phyloP scores from a whole-genome alignment of 2,888 invertebrate species.

The Leptinotarsa peninsularis region DNA sequence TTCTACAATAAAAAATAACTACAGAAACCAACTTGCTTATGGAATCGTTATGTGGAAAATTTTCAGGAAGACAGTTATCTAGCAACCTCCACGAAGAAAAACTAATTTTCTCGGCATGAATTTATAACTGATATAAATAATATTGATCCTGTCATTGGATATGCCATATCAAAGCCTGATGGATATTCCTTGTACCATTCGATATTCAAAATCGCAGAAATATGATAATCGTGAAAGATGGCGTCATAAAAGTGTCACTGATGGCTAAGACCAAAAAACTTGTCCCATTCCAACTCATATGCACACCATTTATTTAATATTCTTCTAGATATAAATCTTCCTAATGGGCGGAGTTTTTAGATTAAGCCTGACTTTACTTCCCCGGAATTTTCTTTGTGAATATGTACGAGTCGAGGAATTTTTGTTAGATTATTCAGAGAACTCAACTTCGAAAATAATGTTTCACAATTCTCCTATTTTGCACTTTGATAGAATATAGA shows the following conservation, averaged over 20 bases:
- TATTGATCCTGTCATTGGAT: not conserved
- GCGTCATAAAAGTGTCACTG: slow-evolving; percentile 55
- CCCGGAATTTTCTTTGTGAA: slow-evolving; percentile 1
- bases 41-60: too few relatives aligned
- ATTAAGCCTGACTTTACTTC: slow-evolving; percentile 39
- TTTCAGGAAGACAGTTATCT: too few relatives aligned
- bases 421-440: not conserved
- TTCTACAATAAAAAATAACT: too few relatives aligned
- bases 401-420: not conserved
- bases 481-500: not conserved
- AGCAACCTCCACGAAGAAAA: not conserved
- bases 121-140: slow-evolving; percentile 3
- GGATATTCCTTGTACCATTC: slow-evolving; percentile 40
- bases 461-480: not conserved
- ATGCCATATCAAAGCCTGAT: slow-evolving; percentile 25
- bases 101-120: not conserved
- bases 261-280: slow-evolving; percentile 49
- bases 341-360: slow-evolving; percentile 44
- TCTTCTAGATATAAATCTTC: slow-evolving; percentile 47
- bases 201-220: slow-evolving; percentile 55
- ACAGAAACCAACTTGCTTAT: too few relatives aligned
- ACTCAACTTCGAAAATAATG: not conserved
- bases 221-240: slow-evolving; percentile 58
- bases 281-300: slow-evolving; percentile 48
- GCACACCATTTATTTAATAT: slow-evolving; percentile 52